Percentiles rank a stretch among this genome's conserved stretches.
Evolutionary conservation across 2,797 vertebrate species (phyloP).

Genomic region (Glossophaga mutica): DNA sequence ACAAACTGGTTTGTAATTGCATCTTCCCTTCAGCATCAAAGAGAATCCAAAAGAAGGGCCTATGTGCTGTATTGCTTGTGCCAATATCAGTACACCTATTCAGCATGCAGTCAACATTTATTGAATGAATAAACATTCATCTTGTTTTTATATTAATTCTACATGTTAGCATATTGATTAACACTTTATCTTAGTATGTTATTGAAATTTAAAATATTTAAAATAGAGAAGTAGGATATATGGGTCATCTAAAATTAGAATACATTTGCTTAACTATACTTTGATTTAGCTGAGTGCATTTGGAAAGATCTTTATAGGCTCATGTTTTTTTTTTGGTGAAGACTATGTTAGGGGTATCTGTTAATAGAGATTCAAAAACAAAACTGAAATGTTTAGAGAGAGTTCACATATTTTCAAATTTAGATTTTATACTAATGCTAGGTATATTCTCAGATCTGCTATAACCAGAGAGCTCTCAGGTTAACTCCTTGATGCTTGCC

Average conservation of each 20-base stretch:
- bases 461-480: not conserved
- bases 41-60: not conserved
- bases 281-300: not conserved
- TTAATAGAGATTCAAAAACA: not conserved
- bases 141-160: not conserved
- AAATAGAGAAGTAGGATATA: not conserved
- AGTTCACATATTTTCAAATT: not conserved
- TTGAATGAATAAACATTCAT: not conserved
- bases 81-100: not conserved
- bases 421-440: not conserved
- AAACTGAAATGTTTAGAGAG: not conserved
- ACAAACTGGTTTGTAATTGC: not conserved
- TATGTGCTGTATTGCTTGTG: not conserved
- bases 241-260: not conserved
- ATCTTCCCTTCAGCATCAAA: not conserved
- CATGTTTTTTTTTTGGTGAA: not conserved
- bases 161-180: not conserved
- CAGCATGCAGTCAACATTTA: not conserved
- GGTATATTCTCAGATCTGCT: not conserved
- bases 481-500: not conserved
- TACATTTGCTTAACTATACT: not conserved
- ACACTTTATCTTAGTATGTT: not conserved
- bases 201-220: not conserved
- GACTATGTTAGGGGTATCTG: not conserved
- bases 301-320: not conserved